phyloP scores from a whole-genome alignment of 2,113 vertebrate genomes.

The Phoxinus phoxinus region DNA sequence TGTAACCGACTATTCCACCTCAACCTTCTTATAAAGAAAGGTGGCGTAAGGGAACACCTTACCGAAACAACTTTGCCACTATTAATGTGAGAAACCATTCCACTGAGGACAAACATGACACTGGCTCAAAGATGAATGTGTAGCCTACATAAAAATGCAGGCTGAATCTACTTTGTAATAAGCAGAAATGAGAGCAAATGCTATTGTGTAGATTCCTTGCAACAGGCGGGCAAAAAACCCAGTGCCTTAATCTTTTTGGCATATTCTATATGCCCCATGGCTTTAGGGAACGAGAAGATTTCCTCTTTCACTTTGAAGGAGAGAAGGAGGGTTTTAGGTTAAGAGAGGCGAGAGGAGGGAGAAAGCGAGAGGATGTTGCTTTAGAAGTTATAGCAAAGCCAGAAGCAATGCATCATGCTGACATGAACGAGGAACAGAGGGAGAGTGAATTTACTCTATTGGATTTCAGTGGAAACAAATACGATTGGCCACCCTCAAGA shows the following conservation, averaged over 20 bases:
- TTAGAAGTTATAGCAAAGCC: slow-evolving; percentile 38
- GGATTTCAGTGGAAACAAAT: slow-evolving; percentile 55
- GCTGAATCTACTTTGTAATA: slow-evolving; percentile 31
- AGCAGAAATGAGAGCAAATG: slow-evolving; percentile 48
- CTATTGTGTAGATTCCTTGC: slow-evolving; percentile 9
- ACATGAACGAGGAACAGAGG: slow-evolving; percentile 19
- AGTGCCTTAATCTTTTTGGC: slow-evolving; percentile 52
- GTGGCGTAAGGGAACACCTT: neutral
- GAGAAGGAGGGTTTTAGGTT: slow-evolving; percentile 1
- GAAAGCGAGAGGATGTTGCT: slow-evolving; percentile 15
- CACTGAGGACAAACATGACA: slow-evolving; percentile 37
- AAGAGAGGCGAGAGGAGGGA: neutral
- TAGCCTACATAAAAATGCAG: slow-evolving; percentile 40
- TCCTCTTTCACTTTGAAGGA: slow-evolving; percentile 18
- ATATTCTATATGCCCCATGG: slow-evolving; percentile 48
- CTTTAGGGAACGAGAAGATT: slow-evolving; percentile 51
- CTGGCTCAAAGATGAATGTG: slow-evolving; percentile 36
- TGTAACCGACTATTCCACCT: neutral
- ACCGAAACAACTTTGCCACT: neutral
- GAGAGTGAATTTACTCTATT: slow-evolving; percentile 52
- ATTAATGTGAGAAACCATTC: slow-evolving; percentile 33
- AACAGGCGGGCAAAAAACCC: slow-evolving; percentile 12
- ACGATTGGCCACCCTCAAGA: slow-evolving; percentile 45
- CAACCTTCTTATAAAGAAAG: neutral
- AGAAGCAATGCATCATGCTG: slow-evolving; percentile 52